Evolutionary conservation across 2,797 vertebrate genomes (phyloP), one percentile per base, ranked within the genome.

Genomic region (Sphenodon punctatus): DNA sequence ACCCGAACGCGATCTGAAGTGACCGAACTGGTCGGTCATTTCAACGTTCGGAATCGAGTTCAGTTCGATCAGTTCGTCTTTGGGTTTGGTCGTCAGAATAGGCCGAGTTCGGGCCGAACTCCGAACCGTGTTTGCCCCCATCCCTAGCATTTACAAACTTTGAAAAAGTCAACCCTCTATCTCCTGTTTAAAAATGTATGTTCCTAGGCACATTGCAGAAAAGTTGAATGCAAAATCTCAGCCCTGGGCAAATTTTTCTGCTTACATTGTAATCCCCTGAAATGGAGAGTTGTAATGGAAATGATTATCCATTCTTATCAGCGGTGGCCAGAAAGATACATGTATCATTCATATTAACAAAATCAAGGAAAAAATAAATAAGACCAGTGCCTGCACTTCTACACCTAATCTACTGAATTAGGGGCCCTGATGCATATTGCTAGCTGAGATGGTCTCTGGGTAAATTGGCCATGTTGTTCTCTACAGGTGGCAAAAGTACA

Each of bases 391-490:
- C n/a, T 86, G 66, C 87, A 84, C 1, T 16, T 36, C n/a, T 79
- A 42, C 7, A 53, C 11, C 25, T 81, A 58, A 69, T 69, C 46
- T 88, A 15, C 75, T 69, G 87, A 78, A 74, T 64, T 79, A 75
- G 46, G 60, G 78, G 60, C n/a, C 27, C 36, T 89, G 30, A 59
- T 91, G 69, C 15, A 2, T 48, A 45, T 20, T 79, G 20, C 55
- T 45, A 23, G 3, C 34, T 70, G n/a, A 72, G 12, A 17, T 71
- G 43, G 4, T 74, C 11, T 3, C 41, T 66, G 80, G 5, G 41
- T 76, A 64, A 78, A 51, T 30, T 82, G 36, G 2, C 8, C 1
- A 2, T 85, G 36, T 42, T 67, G 4, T 86, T 90, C 55, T 67
- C 39, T 70, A 60, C 61, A 78, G 9, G 43, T 66, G 45, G n/a